phyloP scores from a whole-genome alignment of 2,113 vertebrate species.

The Numida meleagris region DNA sequence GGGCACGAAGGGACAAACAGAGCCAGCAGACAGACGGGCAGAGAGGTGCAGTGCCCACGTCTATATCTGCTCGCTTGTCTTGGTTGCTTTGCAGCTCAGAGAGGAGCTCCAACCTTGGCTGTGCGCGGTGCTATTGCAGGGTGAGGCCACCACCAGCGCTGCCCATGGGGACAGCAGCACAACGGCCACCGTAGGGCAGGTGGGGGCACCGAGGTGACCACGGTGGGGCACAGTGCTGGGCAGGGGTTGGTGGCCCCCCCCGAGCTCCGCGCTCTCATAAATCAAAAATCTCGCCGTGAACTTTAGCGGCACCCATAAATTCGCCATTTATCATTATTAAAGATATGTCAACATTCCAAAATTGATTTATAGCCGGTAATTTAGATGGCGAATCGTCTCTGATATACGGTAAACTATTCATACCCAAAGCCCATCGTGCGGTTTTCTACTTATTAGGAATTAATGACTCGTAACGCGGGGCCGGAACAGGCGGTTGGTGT shows the following conservation, averaged over 20 bases:
- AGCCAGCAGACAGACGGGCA: not conserved
- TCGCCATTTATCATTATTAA: slow-evolving; percentile 68
- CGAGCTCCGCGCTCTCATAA: not conserved
- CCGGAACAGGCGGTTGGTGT: not conserved
- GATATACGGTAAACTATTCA: slow-evolving; percentile 56
- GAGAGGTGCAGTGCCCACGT: not conserved
- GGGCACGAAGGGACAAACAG: not conserved
- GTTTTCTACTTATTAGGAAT: slow-evolving; percentile 59
- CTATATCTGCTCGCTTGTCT: rapidly evolving
- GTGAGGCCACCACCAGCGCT: not conserved
- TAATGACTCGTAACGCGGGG: slow-evolving; percentile 44
- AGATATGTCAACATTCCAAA: slow-evolving; percentile 20
- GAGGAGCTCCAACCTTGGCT: not conserved
- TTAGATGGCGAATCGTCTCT: slow-evolving; percentile 41
- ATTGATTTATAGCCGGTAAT: slow-evolving; percentile 60
- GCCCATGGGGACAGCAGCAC: not conserved
- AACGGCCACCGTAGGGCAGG: rapidly evolving
- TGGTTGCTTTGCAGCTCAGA: rapidly evolving
- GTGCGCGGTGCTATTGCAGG: rapidly evolving
- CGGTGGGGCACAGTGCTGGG: not conserved
- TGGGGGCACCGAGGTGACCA: not conserved
- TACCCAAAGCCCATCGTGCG: slow-evolving; percentile 13
- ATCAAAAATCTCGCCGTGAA: slow-evolving; percentile 42
- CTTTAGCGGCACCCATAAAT: slow-evolving; percentile 58
- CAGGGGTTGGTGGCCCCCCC: not conserved